Base-by-base conservation (phyloP, 2,113 vertebrate species). In the Pteronura brasiliensis region DNA sequence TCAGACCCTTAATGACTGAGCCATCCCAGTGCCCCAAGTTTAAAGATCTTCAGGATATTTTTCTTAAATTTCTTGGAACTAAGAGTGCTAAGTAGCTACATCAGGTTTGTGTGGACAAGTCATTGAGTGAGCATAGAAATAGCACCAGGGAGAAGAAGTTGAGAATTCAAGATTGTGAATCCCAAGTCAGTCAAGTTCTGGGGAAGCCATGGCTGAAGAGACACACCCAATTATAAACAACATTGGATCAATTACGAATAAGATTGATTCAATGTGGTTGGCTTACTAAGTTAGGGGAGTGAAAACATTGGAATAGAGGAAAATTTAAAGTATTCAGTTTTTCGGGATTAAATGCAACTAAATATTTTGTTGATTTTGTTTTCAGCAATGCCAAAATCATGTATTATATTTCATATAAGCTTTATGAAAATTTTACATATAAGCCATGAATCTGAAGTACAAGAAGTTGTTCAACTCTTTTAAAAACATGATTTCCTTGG, bases 231-330 rank as follows among this genome's bases (percentile, higher is more conserved):
- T 72, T 49, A 4, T 11, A 49, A 42, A 34, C 1, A 81, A 1
- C 42, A 36, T 0, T 3, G 47, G 14, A 4, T 7, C 29, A 42
- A 3, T 42, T 14, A 31, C 29, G 59, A 5, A 42, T 4, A 17
- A 8, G 7, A 4, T 1, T 17, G 27, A 52, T 15, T 42, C 25
- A 15, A 1, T 42, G 29, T 3, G n/a, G 12, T 29, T 25, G 74
- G 10, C n/a, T 55, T 36, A n/a, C 44, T 36, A 29, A 47, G 27
- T 44, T 29, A 72, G 7, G 14, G 14, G 25, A 71, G 49, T 23
- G 20, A 57, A 11, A 25, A 17, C 15, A 10, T 18, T 71, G 57
- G 23, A 74, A 47, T 79, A 65, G 4, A 39, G 20, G 44, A 34
- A 81, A 52, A 88, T 71, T 57, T 0, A 9, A 85, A 63, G 29